Base-by-base conservation (phyloP, 2,113 vertebrate genomes). In the Corvus moneduloides region DNA sequence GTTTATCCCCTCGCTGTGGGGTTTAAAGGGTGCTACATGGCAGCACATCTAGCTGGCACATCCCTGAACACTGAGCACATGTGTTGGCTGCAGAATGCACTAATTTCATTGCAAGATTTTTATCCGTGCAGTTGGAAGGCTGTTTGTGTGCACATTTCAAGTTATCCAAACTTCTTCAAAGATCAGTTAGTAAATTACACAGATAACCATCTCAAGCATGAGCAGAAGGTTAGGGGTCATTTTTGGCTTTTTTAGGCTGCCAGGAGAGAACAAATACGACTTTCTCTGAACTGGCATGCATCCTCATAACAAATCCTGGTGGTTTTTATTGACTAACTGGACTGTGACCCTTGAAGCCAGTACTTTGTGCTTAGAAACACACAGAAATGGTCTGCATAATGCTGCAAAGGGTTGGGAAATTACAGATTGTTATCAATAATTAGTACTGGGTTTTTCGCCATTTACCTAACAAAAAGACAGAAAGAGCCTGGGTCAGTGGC, bases 341-440 rank as follows among this genome's bases (percentile, higher is more conserved):
- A 86, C 59, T 69, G 32, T 77, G 76, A 95, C 90, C 85, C 76
- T 77, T 55, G 48, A 13, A 92, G 24, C 11, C 49, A 68, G 43
- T 43, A 81, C 24, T 93, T 63, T 64, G 20, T 67, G 64, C 59
- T 88, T 67, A 71, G 82, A 93, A 95, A 88, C 0, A 0, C 59
- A 83, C 13, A 72, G 93, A 94, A 95, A 95, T 78, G 30, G 52
- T 43, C 80, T 41, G 39, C 55, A 41, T 81, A 86, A 88, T 84
- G 75, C 35, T 84, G 79, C 51, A 77, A 84, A 95, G 59, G 72
- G 75, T 81, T 84, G n/a, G 55, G 59, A 96, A 96, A 96, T 95
- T 96, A 78, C 79, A 96, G 82, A 96, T 88, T 92, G 82, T 95
- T 97, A 93, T 95, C 68, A 90, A 95, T 90, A 94, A 96, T 97